A percentile compares a stretch with the other conserved stretches of the same genome.
Evolutionary conservation across 1,140 invertebrate species (phyloP).

Genomic region (Propsilocerus akamusi): DNA sequence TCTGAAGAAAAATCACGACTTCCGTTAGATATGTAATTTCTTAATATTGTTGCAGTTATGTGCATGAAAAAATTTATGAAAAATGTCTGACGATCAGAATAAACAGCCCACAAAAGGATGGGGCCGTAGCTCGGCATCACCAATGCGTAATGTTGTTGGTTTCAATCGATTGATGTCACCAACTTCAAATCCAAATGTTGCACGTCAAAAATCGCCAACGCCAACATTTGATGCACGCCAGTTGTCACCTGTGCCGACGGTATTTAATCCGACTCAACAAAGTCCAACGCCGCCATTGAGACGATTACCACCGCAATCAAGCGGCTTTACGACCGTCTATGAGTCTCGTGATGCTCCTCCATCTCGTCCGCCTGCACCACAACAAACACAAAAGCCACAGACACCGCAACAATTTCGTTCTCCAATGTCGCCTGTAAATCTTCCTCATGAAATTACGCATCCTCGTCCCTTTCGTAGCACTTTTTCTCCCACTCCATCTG

Average conservation of each 20-base stretch:
- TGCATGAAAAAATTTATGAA: no score
- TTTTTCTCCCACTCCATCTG: slow-evolving; percentile 27
- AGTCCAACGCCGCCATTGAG: neutral
- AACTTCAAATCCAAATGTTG: neutral
- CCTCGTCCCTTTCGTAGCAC: slow-evolving; percentile 20
- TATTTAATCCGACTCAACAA: neutral
- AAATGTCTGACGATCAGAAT: neutral
- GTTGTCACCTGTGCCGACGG: neutral
- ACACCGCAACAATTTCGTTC: slow-evolving; percentile 4
- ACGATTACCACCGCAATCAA: neutral
- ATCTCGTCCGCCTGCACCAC: neutral
- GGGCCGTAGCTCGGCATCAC: neutral
- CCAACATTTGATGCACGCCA: neutral
- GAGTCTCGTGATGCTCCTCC: neutral
- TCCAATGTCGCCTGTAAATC: slow-evolving; percentile 13
- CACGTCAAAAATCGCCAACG: neutral
- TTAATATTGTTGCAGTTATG: no score
- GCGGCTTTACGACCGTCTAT: neutral
- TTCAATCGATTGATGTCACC: neutral
- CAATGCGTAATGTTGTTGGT: no score
- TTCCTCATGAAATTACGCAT: slow-evolving; percentile 13
- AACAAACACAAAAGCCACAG: neutral
- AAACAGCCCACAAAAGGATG: neutral
- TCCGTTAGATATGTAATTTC: neutral
- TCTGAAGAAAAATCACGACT: no score